Conservation (phyloP, 1,140 invertebrate species). For the Lordiphosa stackelbergi region DNA sequence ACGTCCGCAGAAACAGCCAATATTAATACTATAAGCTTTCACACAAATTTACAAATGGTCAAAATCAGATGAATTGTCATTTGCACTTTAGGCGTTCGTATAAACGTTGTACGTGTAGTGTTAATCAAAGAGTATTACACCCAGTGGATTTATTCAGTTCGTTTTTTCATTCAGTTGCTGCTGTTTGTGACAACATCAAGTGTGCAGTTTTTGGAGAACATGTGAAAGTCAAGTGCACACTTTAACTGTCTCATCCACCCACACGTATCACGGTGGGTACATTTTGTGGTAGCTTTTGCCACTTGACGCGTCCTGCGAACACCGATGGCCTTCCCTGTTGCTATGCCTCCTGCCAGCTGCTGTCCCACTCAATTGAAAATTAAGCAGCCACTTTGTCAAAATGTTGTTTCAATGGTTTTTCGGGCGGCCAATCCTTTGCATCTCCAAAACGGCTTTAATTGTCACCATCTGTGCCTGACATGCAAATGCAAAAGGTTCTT, state of each 20-base stretch:
- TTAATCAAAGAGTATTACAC: constrained; percentile 6
- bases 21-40: too few species aligned
- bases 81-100: too few species aligned
- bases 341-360: constrained; percentile 10
- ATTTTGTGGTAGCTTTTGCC: constrained; percentile 59
- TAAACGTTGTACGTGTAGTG: too few species aligned
- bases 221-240: constrained; percentile 68
- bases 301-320: constrained; percentile 57
- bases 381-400: constrained; percentile 73
- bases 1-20: too few species aligned
- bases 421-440: constrained; percentile 6
- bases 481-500: constrained; percentile 68
- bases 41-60: too few species aligned
- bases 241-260: constrained; percentile 25
- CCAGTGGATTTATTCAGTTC: constrained; percentile 1
- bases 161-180: constrained; percentile 18
- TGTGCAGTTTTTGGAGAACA: constrained; percentile 55
- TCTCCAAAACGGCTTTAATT: constrained; percentile 56
- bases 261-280: constrained; percentile 36
- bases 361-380: constrained; percentile 62
- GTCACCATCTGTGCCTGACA: constrained; percentile 65
- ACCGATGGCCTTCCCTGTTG: constrained; percentile 6
- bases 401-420: constrained; percentile 58
- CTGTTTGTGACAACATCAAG: constrained; percentile 64
- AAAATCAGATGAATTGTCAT: too few species aligned